Base-by-base conservation (phyloP, 1,140 invertebrate species). In the Mycetomoellerius zeteki region DNA sequence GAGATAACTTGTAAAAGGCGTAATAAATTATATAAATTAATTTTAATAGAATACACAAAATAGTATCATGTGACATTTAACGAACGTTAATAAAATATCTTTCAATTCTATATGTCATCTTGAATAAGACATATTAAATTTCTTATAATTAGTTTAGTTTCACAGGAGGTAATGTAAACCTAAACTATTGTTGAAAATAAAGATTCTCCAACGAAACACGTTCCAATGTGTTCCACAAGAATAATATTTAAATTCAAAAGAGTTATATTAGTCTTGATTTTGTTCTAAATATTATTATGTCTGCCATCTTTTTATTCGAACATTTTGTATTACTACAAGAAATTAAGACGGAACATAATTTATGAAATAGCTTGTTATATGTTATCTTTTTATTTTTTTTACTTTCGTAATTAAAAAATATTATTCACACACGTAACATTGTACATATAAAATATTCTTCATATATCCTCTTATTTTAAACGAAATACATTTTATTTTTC, bases 231-330 rank as follows among this genome's bases (percentile, higher is more conserved):
- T 10, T 16, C 14, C 12, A n/a, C 58, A 82, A 82, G 24, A 21
- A 14, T 56, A 24, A 82, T 19, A 60, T 72, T 73, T 8, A 30
- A 72, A 19, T 73, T 27, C n/a, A 19, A 27, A 69, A 2, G 6
- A 73, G 27, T 75, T 84, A 33, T 84, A 33, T n/a, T 50, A 50
- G n/a, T 50, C 24, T 58, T 47, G 8, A 37, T 80, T 67, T 21
- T 52, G 3, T 24, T 16, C 33, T 7, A 78, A 10, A 50, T 37
- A 67, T 47, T 16, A 33, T 37, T 69, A 52, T 52, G 7, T 37
- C 19, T 3, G 8, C 21, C 14, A 43, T 19, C 3, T 47, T n/a
- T 64, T 77, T 33, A 37, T 52, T 78, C 1, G 30, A n/a, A 30
- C 2, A 14, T 43, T 58, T 37, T 43, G n/a, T 24, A 24, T 24